Base-by-base conservation (phyloP, 2,113 vertebrate species). In the Protobothrops mucrosquamatus region DNA sequence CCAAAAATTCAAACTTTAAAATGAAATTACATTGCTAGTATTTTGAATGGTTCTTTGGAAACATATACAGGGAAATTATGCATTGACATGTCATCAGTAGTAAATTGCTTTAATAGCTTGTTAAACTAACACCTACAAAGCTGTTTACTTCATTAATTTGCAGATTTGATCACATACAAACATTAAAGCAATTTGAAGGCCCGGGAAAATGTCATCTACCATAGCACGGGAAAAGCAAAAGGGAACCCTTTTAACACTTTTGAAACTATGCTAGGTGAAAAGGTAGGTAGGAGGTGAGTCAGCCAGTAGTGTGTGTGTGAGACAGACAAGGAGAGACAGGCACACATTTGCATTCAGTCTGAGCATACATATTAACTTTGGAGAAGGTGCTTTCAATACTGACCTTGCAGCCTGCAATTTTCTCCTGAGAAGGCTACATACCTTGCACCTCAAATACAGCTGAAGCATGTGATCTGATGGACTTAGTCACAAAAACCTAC, bases 91-190 rank as follows among this genome's bases (percentile, higher is more conserved):
- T 94, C 95, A 97, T 96, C 94, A 94, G 92, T 34, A 93, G 86
- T 95, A 96, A 96, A 94, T 96, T 96, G 94, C 90, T 96, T 96
- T 94, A 97, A 96, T 96, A 94, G 94, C 87, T 96, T 96, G 94
- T 93, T 94, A 92, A 96, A 95, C 93, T 97, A 92, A 96, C 95
- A 97, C 95, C 88, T 89, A 94, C 64, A 86, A 95, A 96, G 92
- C 89, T 89, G 92, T 95, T 96, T 96, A 97, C 92, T 94, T 96
- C 93, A 96, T 96, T 97, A 95, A 97, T 97, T 97, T 97, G 93
- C 92, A 91, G 93, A 97, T 95, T 94, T 87, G 96, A 97, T 94
- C 94, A 91, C 92, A 95, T 88, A 96, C 93, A 97, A 95, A 93
- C 93, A 95, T 97, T 96, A 96, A 96, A 94, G 92, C 87, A 92